phyloP scores from a whole-genome alignment of 2,888 invertebrate genomes.

The Papilio protenor region DNA sequence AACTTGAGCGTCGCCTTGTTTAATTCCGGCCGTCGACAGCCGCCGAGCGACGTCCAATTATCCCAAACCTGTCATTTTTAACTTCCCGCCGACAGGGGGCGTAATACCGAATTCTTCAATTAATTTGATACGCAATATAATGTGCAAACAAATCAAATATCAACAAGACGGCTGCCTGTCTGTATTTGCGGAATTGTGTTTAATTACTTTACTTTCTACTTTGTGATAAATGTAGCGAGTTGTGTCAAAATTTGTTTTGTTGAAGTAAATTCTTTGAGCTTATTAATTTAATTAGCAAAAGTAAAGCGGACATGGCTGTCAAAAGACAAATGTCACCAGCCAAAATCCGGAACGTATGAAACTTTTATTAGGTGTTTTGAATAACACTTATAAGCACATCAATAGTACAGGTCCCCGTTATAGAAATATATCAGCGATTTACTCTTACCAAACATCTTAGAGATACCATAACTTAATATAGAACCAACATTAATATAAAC shows the following conservation, averaged over 20 bases:
- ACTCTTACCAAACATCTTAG: not conserved
- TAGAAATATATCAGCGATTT: too few species aligned
- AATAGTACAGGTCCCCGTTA: too few species aligned
- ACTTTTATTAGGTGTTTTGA: not conserved
- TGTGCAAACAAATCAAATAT: slow-evolving; percentile 35
- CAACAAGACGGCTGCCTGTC: slow-evolving; percentile 10
- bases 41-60: slow-evolving; percentile 47
- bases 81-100: slow-evolving; percentile 33
- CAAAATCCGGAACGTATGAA: not conserved
- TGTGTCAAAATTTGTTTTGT: slow-evolving; percentile 20
- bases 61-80: slow-evolving; percentile 50
- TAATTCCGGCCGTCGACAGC: slow-evolving; percentile 48
- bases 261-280: slow-evolving; percentile 21
- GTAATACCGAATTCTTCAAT: slow-evolving; percentile 39
- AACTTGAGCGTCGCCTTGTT: slow-evolving; percentile 61
- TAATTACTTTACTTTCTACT: slow-evolving; percentile 24
- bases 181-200: slow-evolving; percentile 22
- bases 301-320: not conserved
- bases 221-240: slow-evolving; percentile 10
- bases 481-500: too few species aligned
- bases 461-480: not conserved
- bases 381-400: not conserved
- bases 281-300: slow-evolving; percentile 7
- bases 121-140: slow-evolving; percentile 33
- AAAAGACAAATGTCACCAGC: not conserved